Evolutionary conservation across 2,888 invertebrate genomes (phyloP), one percentile per base, ranked within the genome.

Genomic region (Boloria selene): DNA sequence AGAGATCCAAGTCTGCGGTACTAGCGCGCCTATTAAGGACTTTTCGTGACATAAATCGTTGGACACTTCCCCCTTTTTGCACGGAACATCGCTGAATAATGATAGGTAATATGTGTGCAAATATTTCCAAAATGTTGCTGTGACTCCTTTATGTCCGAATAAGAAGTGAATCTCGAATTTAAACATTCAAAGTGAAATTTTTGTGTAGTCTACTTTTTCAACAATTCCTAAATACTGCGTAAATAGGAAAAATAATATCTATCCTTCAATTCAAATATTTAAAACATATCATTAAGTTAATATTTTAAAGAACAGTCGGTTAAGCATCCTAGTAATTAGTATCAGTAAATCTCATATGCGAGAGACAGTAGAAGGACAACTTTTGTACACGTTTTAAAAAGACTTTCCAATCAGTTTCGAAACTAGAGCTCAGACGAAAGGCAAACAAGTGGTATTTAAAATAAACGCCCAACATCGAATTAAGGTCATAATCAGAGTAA

Each of bases 391-490:
- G 55, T 58, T 64, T 61, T 61, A 58, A 68, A 70, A 70, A 67
- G 59, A 70, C 70, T 70, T 70, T 70, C 70, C 70, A 70, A 70
- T 64, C 53, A 38, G 55, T 63, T 68, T 55, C 70, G 70, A 63
- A 70, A 70, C 70, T 70, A 65, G 70, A 69, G 55, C 66, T 69
- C 61, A 54, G 62, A 65, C 65, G 68, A 65, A 68, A 70, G 70
- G 70, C 68, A 65, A 70, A 70, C 70, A 64, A 70, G 68, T 70
- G 70, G 65, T 65, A 70, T 70, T 70, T 70, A 65, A 64, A 47
- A 58, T 68, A 56, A 61, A 68, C 67, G 64, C 68, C 70, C 65
- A 61, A 61, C 60, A 42, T 22, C 50, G 64, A 56, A 65, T 61
- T 70, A 65, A 68, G 70, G 70, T 64, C 68, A 60, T 65, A 68